Percentiles rank a stretch among this genome's conserved stretches.
Conservation (phyloP, 2,888 invertebrate species). For the Drosophila cracens region DNA sequence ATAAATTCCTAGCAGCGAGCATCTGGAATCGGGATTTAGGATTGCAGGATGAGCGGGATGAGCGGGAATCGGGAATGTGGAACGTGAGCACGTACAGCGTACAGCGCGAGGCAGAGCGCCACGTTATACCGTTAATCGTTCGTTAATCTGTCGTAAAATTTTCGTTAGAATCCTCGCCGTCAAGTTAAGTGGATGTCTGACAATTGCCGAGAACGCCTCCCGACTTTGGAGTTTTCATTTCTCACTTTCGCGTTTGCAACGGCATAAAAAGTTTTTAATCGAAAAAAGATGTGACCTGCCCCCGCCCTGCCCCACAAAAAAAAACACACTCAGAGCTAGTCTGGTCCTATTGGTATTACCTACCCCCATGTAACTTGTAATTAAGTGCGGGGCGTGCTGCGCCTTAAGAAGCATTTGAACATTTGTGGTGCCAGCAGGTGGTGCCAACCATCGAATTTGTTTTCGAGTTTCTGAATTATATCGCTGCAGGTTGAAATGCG, state of each 20-base stretch:
- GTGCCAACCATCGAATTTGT: conserved; percentile 34
- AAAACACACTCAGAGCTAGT: background rate
- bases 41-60: background rate
- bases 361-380: conserved; percentile 59
- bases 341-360: conserved; percentile 20
- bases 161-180: conserved; percentile 49
- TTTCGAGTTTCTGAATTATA: conserved; percentile 28
- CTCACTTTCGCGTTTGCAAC: conserved; percentile 27
- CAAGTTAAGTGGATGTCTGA: conserved; percentile 73
- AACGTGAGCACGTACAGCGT: conserved; percentile 71
- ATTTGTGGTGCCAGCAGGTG: conserved; percentile 17
- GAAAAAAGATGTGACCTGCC: conserved; percentile 72
- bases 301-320: background rate
- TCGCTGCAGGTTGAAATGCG: conserved; percentile 23
- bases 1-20: conserved; percentile 69
- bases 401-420: conserved; percentile 33
- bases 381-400: conserved; percentile 68
- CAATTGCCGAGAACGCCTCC: conserved; percentile 54
- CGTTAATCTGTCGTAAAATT: conserved; percentile 79
- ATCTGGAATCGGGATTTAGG: conserved; percentile 26
- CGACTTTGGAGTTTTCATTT: conserved; percentile 45
- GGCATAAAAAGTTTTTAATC: conserved; percentile 71
- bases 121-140: conserved; percentile 78
- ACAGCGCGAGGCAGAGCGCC: conserved; percentile 42
- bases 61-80: background rate